Base-by-base conservation (phyloP, 2,113 vertebrate species). In the Antigone vipio region DNA sequence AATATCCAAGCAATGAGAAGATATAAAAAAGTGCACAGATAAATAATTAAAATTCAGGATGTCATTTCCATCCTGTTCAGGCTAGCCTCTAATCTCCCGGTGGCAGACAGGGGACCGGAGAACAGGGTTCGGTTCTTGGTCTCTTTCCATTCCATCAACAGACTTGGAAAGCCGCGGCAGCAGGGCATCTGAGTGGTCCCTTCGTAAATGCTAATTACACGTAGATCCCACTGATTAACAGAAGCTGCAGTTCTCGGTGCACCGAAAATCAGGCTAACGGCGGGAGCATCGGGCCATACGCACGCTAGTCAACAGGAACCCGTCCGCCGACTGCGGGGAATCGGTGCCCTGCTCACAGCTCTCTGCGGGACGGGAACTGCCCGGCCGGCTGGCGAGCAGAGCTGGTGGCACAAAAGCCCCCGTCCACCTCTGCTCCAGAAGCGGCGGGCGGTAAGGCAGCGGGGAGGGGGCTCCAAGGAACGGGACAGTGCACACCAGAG, bases 1-100 rank as follows among this genome's bases (percentile, higher is more conserved):
- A 97, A 97, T 98, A 97, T 91, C 94, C 95, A 89, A 96, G 97
- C 94, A 95, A 91, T 82, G 52, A 94, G 72, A 94, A 95, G 97
- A 95, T 91, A 95, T 83, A 93, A 94, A 89, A 64, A 86, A 97
- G 89, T 88, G 77, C 76, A 89, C 69, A 95, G 47, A 96, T 96
- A 97, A 97, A 97, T 98, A 98, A 98, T 98, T 97, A 98, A 97
- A 97, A 97, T 95, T 96, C 96, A 87, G 88, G 87, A 96, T 91
- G 77, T 91, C 80, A 13, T 92, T 96, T 96, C 92, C 56, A 91
- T 89, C 88, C 74, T 82, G 75, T 55, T 89, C 68, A 66, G 91
- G 71, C 89, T 86, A 95, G 75, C 84, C 93, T 95, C 86, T 95
- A 75, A 92, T 96, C 91, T 96, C 89, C 63, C 60, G 44, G 84